Conservation (phyloP, 2,797 vertebrate species). For the Lacerta agilis region DNA sequence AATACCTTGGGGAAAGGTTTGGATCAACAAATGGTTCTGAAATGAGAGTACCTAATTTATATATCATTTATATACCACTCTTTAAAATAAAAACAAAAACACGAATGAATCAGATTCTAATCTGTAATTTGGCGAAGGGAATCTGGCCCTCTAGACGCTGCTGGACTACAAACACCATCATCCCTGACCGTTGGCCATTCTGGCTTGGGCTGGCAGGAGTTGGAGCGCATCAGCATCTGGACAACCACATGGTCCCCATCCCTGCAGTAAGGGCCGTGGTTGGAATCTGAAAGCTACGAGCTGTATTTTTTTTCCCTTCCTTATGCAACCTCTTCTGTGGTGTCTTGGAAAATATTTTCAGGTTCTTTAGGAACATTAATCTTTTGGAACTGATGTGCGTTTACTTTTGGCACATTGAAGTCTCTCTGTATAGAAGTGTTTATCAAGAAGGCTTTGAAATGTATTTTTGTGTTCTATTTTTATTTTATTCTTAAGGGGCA, state of each 20-base stretch:
- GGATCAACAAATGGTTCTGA: no score
- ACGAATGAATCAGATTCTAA: not conserved
- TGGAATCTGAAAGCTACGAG: not conserved
- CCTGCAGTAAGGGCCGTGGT: not conserved
- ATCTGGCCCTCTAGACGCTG: no score
- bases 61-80: not conserved
- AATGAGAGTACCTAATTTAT: not conserved
- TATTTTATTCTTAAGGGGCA: slow-evolving; percentile 60
- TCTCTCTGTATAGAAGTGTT: slow-evolving; percentile 38
- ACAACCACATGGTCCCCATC: not conserved
- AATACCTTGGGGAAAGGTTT: not conserved
- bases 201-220: not conserved
- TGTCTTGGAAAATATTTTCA: not conserved
- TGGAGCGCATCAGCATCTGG: not conserved
- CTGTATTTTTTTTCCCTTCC: not conserved
- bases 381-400: not conserved
- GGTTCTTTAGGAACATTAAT: not conserved
- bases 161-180: no score
- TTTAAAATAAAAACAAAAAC: not conserved
- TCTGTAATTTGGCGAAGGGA: no score
- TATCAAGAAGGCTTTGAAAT: slow-evolving; percentile 47
- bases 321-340: not conserved
- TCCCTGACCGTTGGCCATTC: no score
- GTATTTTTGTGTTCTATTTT: slow-evolving; percentile 42
- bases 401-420: slow-evolving; percentile 4